phyloP scores from a whole-genome alignment of 2,797 vertebrate species.

The Siniperca scherzeri region DNA sequence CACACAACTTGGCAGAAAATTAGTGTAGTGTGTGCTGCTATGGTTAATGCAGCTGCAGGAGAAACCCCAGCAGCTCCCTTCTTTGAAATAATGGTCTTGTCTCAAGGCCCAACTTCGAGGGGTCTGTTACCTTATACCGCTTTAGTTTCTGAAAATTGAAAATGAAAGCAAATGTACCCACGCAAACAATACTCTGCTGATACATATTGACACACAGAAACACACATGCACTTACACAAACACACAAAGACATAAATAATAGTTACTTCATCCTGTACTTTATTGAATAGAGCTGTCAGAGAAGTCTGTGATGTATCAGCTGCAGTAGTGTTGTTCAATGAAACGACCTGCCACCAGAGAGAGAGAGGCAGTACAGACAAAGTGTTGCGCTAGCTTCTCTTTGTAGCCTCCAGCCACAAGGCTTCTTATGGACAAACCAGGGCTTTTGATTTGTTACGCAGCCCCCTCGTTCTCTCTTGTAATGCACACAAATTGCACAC shows the following conservation, averaged over 20 bases:
- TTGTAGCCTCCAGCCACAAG: constrained; percentile 53
- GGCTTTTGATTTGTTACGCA: constrained; percentile 66
- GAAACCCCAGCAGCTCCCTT: not conserved
- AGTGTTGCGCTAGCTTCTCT: constrained; percentile 50
- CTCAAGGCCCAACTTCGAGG: not conserved
- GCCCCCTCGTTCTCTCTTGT: constrained; percentile 5
- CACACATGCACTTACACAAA: constrained; percentile 1
- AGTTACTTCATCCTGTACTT: constrained; percentile 31
- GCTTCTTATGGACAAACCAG: constrained; percentile 55
- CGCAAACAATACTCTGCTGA: not conserved
- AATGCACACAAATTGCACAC: constrained; percentile 2
- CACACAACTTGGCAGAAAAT: not conserved
- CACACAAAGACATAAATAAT: constrained; percentile 27
- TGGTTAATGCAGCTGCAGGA: not conserved
- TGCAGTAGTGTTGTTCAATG: constrained; percentile 44
- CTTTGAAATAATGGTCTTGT: not conserved
- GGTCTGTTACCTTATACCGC: not conserved
- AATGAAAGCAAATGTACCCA: constrained; percentile 1
- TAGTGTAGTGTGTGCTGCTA: not conserved
- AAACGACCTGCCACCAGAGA: constrained; percentile 54
- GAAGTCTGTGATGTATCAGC: constrained; percentile 42
- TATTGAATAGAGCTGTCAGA: constrained; percentile 43
- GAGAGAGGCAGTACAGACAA: constrained; percentile 47
- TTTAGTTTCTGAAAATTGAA: not conserved
- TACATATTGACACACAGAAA: not conserved